Percentiles rank a stretch among this genome's conserved stretches.
phyloP scores from a whole-genome alignment of 1,140 invertebrate species.

The Bombus difficillimus region DNA sequence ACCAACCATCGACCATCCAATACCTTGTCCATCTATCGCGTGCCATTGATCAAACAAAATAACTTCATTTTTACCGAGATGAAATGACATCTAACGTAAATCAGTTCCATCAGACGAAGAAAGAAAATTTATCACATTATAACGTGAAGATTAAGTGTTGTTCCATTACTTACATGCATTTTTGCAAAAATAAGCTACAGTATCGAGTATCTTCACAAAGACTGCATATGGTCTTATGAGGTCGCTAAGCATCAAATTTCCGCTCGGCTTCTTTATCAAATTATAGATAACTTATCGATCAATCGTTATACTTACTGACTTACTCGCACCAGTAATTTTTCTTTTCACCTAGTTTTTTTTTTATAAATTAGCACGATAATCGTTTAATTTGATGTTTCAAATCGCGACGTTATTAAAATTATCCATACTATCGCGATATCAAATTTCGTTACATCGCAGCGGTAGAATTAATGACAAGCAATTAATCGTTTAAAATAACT shows the following conservation, averaged over 20 bases:
- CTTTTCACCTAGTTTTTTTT: background rate
- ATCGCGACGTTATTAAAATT: background rate
- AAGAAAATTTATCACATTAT: background rate
- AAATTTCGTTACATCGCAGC: background rate
- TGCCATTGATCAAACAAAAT: slow-evolving; percentile 77
- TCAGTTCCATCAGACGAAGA: background rate
- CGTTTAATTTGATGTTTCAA: no score
- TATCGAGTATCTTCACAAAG: background rate
- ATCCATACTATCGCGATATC: no score
- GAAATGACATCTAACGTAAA: slow-evolving; percentile 76
- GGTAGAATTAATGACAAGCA: background rate
- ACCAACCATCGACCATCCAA: slow-evolving; percentile 74
- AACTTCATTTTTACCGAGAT: slow-evolving; percentile 74
- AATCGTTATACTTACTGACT: background rate
- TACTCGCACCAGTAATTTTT: background rate
- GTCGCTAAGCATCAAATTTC: background rate
- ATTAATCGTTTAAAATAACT: background rate
- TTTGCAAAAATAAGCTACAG: slow-evolving; percentile 2
- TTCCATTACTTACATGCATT: slow-evolving; percentile 54
- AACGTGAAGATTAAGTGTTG: background rate
- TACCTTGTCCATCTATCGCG: slow-evolving; percentile 68
- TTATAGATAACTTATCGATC: slow-evolving; percentile 57
- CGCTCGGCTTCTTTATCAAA: slow-evolving; percentile 40
- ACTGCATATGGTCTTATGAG: background rate
- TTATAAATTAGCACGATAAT: no score